These are phyloP conservation scores for Craniophora ligustri DNA, from an alignment of 2,888 invertebrate species.

Conservation along the genomic window DNA sequence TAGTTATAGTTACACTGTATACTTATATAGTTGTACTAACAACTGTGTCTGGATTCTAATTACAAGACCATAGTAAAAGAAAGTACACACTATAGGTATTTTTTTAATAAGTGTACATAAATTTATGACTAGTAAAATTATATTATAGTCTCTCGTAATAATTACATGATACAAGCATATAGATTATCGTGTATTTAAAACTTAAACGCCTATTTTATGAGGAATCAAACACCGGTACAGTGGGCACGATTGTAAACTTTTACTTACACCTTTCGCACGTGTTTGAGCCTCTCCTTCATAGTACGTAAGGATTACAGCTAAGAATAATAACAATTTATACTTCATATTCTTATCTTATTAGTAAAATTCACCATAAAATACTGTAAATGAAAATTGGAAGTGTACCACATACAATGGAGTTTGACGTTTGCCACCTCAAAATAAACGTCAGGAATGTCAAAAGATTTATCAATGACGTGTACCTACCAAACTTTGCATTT, in stretches of 20 bases:
- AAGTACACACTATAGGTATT: no score
- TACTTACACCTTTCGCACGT: slow-evolving; percentile 79
- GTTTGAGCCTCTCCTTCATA: slow-evolving; percentile 80
- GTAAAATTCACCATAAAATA: slow-evolving; percentile 4
- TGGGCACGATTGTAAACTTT: background rate
- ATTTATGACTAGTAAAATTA: background rate
- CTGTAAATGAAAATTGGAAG: background rate
- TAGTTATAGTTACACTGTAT: no score
- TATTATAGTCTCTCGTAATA: no score
- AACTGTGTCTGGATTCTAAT: no score
- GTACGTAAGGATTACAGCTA: slow-evolving; percentile 75
- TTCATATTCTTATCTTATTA: slow-evolving; percentile 70
- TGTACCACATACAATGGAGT: background rate
- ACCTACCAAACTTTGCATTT: slow-evolving; percentile 11
- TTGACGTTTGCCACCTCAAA: slow-evolving; percentile 55
- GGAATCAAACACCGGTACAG: slow-evolving; percentile 54
- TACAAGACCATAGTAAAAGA: no score
- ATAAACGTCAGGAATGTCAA: slow-evolving; percentile 39
- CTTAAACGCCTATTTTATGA: background rate
- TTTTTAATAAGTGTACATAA: no score
- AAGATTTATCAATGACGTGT: slow-evolving; percentile 52
- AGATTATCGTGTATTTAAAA: slow-evolving; percentile 1
- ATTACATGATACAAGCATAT: background rate
- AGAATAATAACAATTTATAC: slow-evolving; percentile 72
- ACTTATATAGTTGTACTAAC: no score